These are phyloP conservation scores for Regulus satrapa DNA, from an alignment of 2,113 vertebrate genomes.

Conservation along the genomic window DNA sequence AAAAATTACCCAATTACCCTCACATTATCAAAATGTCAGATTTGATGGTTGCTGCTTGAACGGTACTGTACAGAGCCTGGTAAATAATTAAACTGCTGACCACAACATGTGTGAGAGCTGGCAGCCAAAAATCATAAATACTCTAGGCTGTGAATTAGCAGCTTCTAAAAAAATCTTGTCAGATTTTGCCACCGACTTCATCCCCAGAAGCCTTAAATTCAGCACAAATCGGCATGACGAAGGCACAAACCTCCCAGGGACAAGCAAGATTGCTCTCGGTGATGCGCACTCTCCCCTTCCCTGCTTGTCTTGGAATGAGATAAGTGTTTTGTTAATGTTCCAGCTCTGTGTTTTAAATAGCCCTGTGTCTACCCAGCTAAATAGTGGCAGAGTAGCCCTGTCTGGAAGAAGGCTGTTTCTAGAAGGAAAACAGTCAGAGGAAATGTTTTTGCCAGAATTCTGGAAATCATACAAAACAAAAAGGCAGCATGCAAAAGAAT, in stretches of 20 bases:
- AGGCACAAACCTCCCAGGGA: background rate
- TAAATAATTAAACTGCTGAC: slow-evolving; percentile 57
- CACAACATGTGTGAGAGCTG: background rate
- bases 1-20: background rate
- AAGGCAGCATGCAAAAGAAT: background rate
- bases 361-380: slow-evolving; percentile 20
- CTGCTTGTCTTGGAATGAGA: slow-evolving; percentile 39
- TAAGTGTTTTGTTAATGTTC: slow-evolving; percentile 54
- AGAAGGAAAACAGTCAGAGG: slow-evolving; percentile 53
- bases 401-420: slow-evolving; percentile 51
- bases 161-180: slow-evolving; percentile 19
- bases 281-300: background rate
- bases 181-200: slow-evolving; percentile 5
- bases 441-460: slow-evolving; percentile 56
- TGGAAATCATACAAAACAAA: slow-evolving; percentile 51
- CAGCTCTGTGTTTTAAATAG: slow-evolving; percentile 54
- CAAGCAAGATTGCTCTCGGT: background rate
- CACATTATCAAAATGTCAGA: background rate
- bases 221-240: background rate
- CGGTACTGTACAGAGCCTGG: background rate
- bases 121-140: slow-evolving; percentile 30
- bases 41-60: background rate
- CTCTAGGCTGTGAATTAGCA: background rate
- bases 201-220: slow-evolving; percentile 1
- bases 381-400: slow-evolving; percentile 31